Evolutionary conservation across 2,888 invertebrate species (phyloP).

Genomic region (Drosophila birchii): DNA sequence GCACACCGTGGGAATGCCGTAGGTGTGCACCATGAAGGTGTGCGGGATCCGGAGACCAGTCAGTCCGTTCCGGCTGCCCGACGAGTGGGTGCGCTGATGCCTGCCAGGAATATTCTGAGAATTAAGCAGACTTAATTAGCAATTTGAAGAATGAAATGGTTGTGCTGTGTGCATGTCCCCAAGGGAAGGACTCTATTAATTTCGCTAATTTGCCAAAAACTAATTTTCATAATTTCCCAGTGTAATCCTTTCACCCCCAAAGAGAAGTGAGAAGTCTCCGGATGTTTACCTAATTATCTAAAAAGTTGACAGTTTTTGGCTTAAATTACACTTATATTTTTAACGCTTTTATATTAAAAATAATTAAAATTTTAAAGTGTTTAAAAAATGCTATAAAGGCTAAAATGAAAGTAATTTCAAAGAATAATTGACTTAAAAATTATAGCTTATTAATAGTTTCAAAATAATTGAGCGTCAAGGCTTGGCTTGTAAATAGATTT

Average conservation of each 20-base stretch:
- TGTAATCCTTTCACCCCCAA: not conserved
- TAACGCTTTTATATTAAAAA: not conserved
- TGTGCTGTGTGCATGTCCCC: not conserved
- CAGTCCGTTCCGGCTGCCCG: constrained; percentile 86
- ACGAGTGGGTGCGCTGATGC: constrained; percentile 87
- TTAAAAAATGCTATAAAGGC: not conserved
- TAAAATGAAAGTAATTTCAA: not conserved
- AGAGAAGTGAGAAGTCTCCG: too few species aligned
- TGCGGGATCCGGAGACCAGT: constrained; percentile 91
- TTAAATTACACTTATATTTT: not conserved
- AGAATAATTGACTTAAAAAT: not conserved
- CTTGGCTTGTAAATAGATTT: too few species aligned
- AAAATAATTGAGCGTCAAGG: too few species aligned
- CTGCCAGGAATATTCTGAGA: constrained; percentile 86
- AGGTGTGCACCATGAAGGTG: constrained; percentile 98
- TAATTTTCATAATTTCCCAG: constrained; percentile 20
- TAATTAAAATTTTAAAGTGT: not conserved
- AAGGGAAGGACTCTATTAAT: constrained; percentile 1
- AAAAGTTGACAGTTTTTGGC: not conserved
- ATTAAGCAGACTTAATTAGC: constrained; percentile 22
- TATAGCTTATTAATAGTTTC: not conserved
- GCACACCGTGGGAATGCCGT: constrained; percentile 98
- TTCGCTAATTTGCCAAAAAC: constrained; percentile 14
- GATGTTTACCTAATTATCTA: too few species aligned
- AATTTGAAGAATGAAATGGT: not conserved